Evolutionary conservation across 1,140 invertebrate genomes (phyloP), one percentile per base, ranked within the genome.

Genomic region (Drosophila persimilis): DNA sequence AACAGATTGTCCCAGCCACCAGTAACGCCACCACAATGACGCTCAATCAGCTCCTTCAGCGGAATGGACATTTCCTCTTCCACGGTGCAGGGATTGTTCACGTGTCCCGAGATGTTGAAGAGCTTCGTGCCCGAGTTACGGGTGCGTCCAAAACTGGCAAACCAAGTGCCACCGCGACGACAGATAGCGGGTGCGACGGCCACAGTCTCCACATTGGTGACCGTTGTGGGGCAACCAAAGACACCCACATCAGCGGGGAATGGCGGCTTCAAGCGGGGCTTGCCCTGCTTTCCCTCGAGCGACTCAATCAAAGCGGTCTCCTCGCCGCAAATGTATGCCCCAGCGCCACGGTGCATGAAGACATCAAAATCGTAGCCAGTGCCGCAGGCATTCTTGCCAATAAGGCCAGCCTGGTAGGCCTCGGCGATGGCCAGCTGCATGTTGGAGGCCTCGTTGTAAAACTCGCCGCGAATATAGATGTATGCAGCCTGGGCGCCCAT

Each of bases 11-110:
- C 98, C 99, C 99, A 99, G 29, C 99, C 99, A 7, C 99, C 99
- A 70, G 95, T 95, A 2, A 99, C 97, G 43, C 98, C 99, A 31
- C 99, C 99, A 45, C 97, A 97, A 92, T 99, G 99, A 57, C 95
- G 93, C 92, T 99, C 98, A 69, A 99, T 98, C 6, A 99, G 92
- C 89, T 99, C 98, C 81, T 95, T 97, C 43, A 99, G 92, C 0
- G 98, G 97, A 73, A 99, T 97, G 26, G 98, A 99, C 99, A 99
- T 99, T 93, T 99, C 98, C 91, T 99, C 99, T 92, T 99, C 99
- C 0, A 99, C 99, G 0, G 98, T 99, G 90, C 98, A 99, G 0
- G 99, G 99, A 57, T 95, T 97, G 90, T 99, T 99, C 0, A 99
- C 99, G 92, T 99, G 98, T 0, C 99, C 99, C 29, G 98, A 99